Evolutionary conservation across 37 sponge, comb jelly and placozoan genomes (phyloP).

Genomic region (Haliclona indistincta): DNA sequence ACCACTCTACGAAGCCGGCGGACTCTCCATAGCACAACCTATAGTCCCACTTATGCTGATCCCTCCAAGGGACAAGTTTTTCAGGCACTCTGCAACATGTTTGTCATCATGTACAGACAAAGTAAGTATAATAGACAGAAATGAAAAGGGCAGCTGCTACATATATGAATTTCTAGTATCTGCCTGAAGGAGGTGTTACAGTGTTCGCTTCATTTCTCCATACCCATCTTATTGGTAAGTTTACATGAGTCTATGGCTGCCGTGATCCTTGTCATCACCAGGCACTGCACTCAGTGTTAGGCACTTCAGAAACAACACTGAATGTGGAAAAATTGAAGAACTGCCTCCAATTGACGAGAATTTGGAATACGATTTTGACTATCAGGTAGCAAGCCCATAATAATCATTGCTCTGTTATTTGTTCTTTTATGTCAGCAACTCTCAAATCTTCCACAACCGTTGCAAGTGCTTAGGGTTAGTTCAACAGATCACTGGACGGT

Average conservation of each 20-base stretch:
- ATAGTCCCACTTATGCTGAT: neutral
- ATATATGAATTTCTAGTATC: neutral
- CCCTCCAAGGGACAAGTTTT: neutral
- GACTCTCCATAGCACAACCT: neutral
- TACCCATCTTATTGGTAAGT: neutral
- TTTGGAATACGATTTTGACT: neutral
- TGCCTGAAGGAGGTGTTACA: neutral
- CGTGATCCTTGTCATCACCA: neutral
- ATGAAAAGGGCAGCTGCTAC: neutral
- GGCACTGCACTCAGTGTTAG: neutral
- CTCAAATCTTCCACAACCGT: no score
- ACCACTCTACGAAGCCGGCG: neutral
- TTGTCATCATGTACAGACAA: neutral
- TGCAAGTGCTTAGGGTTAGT: no score
- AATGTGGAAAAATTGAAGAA: neutral
- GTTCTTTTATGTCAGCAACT: no score
- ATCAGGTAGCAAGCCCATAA: no score
- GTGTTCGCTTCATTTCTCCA: neutral
- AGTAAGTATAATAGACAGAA: neutral
- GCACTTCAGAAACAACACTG: neutral
- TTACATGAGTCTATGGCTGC: neutral
- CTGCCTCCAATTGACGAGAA: neutral
- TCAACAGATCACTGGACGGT: no score
- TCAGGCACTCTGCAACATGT: neutral
- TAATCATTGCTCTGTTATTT: no score